These are phyloP conservation scores for Venustoraphidia nigricollis DNA, from an alignment of 2,888 invertebrate genomes.

Conservation along the genomic window DNA sequence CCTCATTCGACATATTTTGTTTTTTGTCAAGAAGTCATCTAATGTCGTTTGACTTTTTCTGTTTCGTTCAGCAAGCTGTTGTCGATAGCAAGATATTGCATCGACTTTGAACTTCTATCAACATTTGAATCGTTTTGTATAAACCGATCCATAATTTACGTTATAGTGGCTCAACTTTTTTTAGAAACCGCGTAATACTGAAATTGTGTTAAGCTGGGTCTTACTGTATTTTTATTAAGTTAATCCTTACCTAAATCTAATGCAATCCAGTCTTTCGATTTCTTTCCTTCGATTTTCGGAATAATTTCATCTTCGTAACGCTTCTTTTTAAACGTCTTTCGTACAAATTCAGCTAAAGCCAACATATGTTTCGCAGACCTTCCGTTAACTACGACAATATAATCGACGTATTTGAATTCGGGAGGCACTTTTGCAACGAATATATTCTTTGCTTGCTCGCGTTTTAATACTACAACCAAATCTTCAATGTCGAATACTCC, in stretches of 20 bases:
- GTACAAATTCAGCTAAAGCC: constrained; percentile 58
- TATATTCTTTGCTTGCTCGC: constrained; percentile 65
- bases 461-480: constrained; percentile 54
- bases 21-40: too few species aligned
- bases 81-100: too few species aligned
- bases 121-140: too few species aligned
- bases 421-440: constrained; percentile 65
- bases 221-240: too few species aligned
- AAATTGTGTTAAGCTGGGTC: too few species aligned
- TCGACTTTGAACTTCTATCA: too few species aligned
- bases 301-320: constrained; percentile 41
- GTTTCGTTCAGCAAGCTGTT: too few species aligned
- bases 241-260: constrained; percentile 61
- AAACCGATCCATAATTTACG: too few species aligned
- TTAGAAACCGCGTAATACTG: too few species aligned
- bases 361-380: constrained; percentile 58
- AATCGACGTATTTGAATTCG: constrained; percentile 65
- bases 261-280: constrained; percentile 72
- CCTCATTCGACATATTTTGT: too few species aligned
- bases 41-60: too few species aligned
- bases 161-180: too few species aligned
- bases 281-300: constrained; percentile 63
- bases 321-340: constrained; percentile 63
- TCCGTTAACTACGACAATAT: constrained; percentile 67
- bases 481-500: constrained; percentile 87